Percentiles rank a stretch among this genome's conserved stretches.
Conservation (phyloP, 2,797 vertebrate species). For the Peromyscus attwateri region DNA sequence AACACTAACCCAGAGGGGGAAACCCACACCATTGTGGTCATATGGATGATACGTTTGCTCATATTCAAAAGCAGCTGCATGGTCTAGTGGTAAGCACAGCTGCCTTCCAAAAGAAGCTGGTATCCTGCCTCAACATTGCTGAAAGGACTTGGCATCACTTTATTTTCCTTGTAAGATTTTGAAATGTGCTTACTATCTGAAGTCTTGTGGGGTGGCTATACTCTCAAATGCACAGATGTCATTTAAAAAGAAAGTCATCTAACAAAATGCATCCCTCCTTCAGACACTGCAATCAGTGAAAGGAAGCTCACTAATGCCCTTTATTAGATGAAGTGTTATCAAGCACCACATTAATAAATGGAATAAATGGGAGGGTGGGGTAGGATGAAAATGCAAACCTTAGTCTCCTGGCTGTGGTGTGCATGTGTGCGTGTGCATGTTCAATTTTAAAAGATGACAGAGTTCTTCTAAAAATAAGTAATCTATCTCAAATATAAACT, state of each 20-base stretch:
- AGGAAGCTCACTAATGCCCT: neutral
- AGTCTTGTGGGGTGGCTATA: neutral
- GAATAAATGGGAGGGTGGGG: neutral
- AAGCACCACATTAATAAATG: slow-evolving; percentile 43
- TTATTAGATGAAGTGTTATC: slow-evolving; percentile 34
- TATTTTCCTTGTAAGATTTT: slow-evolving; percentile 37
- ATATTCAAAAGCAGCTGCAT: slow-evolving; percentile 20
- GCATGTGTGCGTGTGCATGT: neutral
- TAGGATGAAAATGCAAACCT: neutral
- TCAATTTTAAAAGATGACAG: slow-evolving; percentile 32
- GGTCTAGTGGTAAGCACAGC: slow-evolving; percentile 90
- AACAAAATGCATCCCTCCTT: slow-evolving; percentile 41
- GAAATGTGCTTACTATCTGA: slow-evolving; percentile 57
- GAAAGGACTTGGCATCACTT: slow-evolving; percentile 29
- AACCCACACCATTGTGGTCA: neutral
- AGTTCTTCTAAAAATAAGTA: slow-evolving; percentile 46
- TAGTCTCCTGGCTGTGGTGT: neutral
- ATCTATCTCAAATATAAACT: neutral
- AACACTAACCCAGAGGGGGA: neutral
- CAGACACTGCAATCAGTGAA: neutral
- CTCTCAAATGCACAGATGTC: slow-evolving; percentile 50
- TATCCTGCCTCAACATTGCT: slow-evolving; percentile 6
- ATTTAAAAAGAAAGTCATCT: slow-evolving; percentile 58
- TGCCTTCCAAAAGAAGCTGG: slow-evolving; percentile 87
- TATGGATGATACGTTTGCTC: neutral